Evolutionary conservation across 2,888 invertebrate genomes (phyloP), one percentile per base, ranked within the genome.

Genomic region (Epinotia demarniana): DNA sequence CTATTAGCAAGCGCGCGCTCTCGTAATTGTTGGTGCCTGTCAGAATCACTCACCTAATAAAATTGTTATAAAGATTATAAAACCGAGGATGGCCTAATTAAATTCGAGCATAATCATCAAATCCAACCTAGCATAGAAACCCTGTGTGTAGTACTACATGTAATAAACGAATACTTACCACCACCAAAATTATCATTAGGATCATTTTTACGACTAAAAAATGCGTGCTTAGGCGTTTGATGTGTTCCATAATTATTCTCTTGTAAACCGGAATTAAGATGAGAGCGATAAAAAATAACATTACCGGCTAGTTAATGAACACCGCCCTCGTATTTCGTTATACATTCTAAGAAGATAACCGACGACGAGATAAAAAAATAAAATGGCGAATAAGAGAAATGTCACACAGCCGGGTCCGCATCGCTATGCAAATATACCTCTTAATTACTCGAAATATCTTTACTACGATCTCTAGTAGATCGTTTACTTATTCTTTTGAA

Each of bases 401-500:
- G 90, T 88, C 90, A 88, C 83, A 81, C 81, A 83, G 80, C 80
- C 78, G 81, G 81, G 82, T 82, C 79, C 83, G 85, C 88, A 87
- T 89, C 90, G 83, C 89, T 89, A 92, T 89, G 92, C 92, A 90
- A 92, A 93, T 91, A 90, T 82, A 80, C 82, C 76, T 85, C 88
- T 87, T 92, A 91, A 90, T 91, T 90, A 85, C 89, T 78, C 78
- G 79, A 84, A 86, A 77, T 90, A 93, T 92, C 91, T 91, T 88
- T 85, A 90, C 88, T 86, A 85, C 87, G 84, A 92, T 93, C 91
- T 87, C 83, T 82, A 85, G 84, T 89, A 89, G 88, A 88, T 86
- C 86, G 88, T 87, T 87, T 86, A 86, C 86, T 87, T 83, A 85
- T 92, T 92, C 91, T 92, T 92, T 90, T 87, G 85, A 90, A 91